Evolutionary conservation across 1,140 invertebrate species (phyloP).

Genomic region (Aphelenchoides fujianensis): DNA sequence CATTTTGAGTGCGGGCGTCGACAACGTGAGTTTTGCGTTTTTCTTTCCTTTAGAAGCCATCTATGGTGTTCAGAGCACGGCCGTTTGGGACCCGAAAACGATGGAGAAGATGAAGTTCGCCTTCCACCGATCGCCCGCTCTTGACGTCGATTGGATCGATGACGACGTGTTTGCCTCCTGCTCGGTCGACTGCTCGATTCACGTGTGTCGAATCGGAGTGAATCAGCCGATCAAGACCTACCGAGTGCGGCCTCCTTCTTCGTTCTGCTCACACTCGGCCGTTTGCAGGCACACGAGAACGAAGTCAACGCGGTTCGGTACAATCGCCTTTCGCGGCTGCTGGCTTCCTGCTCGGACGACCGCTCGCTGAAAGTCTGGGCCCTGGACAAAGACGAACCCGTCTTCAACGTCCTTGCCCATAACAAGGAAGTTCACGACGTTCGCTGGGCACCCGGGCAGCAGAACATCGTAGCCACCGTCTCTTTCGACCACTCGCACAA

Average conservation of each 20-base stretch:
- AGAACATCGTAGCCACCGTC: slow-evolving; percentile 65
- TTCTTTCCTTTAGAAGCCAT: too few relatives aligned
- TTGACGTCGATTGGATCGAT: slow-evolving; percentile 33
- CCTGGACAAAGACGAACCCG: slow-evolving; percentile 17
- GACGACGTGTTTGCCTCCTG: slow-evolving; percentile 30
- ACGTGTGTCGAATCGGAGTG: slow-evolving; percentile 25
- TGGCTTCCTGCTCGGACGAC: slow-evolving; percentile 36
- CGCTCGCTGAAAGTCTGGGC: slow-evolving; percentile 31
- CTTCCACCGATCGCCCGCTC: slow-evolving; percentile 27
- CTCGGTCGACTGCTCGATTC: slow-evolving; percentile 22
- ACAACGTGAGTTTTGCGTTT: slow-evolving; percentile 30
- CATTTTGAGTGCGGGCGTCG: slow-evolving; percentile 31
- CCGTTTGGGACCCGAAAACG: slow-evolving; percentile 30
- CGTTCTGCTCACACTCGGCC: too few relatives aligned
- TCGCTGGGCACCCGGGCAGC: slow-evolving; percentile 19
- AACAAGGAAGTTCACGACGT: slow-evolving; percentile 35
- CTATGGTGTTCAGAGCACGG: slow-evolving; percentile 25
- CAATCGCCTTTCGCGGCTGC: slow-evolving; percentile 24
- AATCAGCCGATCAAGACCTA: slow-evolving; percentile 28
- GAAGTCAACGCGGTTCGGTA: slow-evolving; percentile 34
- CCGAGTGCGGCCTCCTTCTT: background rate
- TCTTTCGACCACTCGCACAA: slow-evolving; percentile 98
- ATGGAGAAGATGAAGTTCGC: slow-evolving; percentile 24
- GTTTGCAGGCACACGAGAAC: slow-evolving; percentile 27
- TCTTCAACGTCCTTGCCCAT: slow-evolving; percentile 29